Conservation (phyloP, 53 echinoderm and acorn worm genomes). For the Zoroaster sp. region DNA sequence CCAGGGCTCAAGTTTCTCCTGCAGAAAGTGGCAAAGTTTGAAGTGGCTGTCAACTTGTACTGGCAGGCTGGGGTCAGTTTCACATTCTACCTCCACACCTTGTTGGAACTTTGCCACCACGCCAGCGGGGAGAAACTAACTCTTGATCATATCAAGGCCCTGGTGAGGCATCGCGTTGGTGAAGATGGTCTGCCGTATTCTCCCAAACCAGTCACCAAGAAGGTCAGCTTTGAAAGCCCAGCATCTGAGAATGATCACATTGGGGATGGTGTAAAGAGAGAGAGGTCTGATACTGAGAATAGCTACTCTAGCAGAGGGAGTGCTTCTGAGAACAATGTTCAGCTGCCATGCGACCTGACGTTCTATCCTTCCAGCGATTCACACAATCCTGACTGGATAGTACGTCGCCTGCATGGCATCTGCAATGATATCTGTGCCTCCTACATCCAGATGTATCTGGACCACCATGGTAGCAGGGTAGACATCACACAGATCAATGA, state of each 20-base stretch:
- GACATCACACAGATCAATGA: slow-evolving; percentile 62
- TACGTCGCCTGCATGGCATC: slow-evolving; percentile 89
- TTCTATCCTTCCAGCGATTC: slow-evolving; percentile 63
- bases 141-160: slow-evolving; percentile 67
- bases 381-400: slow-evolving; percentile 70
- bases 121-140: slow-evolving; percentile 75
- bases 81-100: slow-evolving; percentile 97
- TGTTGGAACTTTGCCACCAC: slow-evolving; percentile 95
- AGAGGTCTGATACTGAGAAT: slow-evolving; percentile 24
- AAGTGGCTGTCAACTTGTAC: slow-evolving; percentile 94
- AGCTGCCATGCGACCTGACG: slow-evolving; percentile 82
- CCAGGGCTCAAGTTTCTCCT: slow-evolving; percentile 98
- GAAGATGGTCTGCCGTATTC: slow-evolving; percentile 15
- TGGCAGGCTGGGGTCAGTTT: slow-evolving; percentile 99
- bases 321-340: background rate
- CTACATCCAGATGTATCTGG: slow-evolving; percentile 89
- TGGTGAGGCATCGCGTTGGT: slow-evolving; percentile 34
- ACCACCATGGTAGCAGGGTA: slow-evolving; percentile 43
- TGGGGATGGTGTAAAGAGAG: slow-evolving; percentile 3
- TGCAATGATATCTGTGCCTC: slow-evolving; percentile 91
- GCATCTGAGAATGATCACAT: slow-evolving; percentile 24
- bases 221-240: slow-evolving; percentile 20
- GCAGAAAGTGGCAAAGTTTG: slow-evolving; percentile 98
- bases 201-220: slow-evolving; percentile 19
- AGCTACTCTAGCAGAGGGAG: background rate